Percentiles rank a stretch among this genome's conserved stretches.
These are phyloP conservation scores for Trinectes maculatus DNA, from an alignment of 2,113 vertebrate species.

Conservation along the genomic window DNA sequence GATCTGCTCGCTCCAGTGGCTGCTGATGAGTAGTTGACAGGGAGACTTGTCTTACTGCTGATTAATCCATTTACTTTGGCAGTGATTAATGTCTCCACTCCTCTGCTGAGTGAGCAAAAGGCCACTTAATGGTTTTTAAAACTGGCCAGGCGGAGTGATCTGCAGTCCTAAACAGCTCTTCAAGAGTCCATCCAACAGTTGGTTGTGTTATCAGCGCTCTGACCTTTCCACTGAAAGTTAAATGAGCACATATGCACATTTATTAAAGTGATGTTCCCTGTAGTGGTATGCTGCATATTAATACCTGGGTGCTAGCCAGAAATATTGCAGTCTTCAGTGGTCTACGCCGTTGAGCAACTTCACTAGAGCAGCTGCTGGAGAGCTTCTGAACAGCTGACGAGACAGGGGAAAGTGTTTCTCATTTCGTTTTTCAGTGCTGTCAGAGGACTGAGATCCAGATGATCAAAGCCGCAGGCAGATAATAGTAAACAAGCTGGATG, in stretches of 20 bases:
- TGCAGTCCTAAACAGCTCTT: conserved; percentile 24
- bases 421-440: conserved; percentile 38
- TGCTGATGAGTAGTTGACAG: conserved; percentile 48
- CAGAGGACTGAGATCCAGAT: conserved; percentile 37
- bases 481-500: conserved; percentile 41
- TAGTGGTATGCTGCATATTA: conserved; percentile 15
- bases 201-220: conserved; percentile 36
- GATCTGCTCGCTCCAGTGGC: conserved; percentile 25
- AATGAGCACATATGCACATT: conserved; percentile 21
- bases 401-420: conserved; percentile 38
- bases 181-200: conserved; percentile 29
- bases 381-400: conserved; percentile 43
- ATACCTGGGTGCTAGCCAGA: conserved; percentile 17
- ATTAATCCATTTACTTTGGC: conserved; percentile 52
- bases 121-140: conserved; percentile 59
- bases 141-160: conserved; percentile 41
- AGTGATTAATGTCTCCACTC: conserved; percentile 58
- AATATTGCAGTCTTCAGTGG: conserved; percentile 29
- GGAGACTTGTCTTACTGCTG: conserved; percentile 39
- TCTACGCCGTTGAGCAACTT: conserved; percentile 26
- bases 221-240: conserved; percentile 28
- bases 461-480: conserved; percentile 57
- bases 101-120: conserved; percentile 64
- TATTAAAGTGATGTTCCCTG: conserved; percentile 3
- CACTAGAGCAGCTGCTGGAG: conserved; percentile 30